Conservation (phyloP, 2,888 invertebrate species). For the Lycia hirtaria region DNA sequence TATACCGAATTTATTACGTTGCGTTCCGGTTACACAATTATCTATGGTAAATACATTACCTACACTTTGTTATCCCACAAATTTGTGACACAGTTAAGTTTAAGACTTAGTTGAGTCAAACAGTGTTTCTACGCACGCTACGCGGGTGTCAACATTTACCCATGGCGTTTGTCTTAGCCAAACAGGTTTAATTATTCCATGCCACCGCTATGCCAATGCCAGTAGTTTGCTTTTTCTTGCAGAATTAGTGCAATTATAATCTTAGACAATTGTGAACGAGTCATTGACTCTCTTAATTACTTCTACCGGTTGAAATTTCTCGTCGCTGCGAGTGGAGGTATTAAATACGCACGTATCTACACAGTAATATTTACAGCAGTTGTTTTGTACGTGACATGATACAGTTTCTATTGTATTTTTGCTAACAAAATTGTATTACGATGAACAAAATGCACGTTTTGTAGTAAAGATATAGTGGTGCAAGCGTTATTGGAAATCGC, state of each 20-base stretch:
- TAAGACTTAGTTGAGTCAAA: constrained; percentile 8
- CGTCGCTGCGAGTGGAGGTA: constrained; percentile 1
- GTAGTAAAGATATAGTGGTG: too few relatives aligned
- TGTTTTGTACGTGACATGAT: constrained; percentile 1
- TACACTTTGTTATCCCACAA: neutral
- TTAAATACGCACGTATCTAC: neutral
- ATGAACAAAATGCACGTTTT: constrained; percentile 14
- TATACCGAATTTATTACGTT: too few relatives aligned
- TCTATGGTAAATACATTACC: neutral
- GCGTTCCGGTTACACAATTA: too few relatives aligned
- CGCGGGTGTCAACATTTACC: constrained; percentile 18
- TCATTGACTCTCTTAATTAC: constrained; percentile 24
- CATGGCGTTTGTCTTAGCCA: constrained; percentile 20
- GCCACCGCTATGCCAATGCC: constrained; percentile 8
- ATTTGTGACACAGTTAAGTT: neutral
- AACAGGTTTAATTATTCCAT: constrained; percentile 26
- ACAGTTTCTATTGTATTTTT: constrained; percentile 10
- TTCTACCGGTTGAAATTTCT: constrained; percentile 13
- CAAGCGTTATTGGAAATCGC: constrained; percentile 5
- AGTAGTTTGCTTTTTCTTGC: constrained; percentile 22
- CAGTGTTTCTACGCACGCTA: constrained; percentile 1
- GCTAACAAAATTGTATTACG: constrained; percentile 7
- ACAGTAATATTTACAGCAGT: neutral
- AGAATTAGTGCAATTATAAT: constrained; percentile 26
- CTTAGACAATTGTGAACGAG: constrained; percentile 19